A percentile compares a stretch with the other conserved stretches of the same genome.
Conservation (phyloP, 2,888 invertebrate species). For the Thera obeliscata region DNA sequence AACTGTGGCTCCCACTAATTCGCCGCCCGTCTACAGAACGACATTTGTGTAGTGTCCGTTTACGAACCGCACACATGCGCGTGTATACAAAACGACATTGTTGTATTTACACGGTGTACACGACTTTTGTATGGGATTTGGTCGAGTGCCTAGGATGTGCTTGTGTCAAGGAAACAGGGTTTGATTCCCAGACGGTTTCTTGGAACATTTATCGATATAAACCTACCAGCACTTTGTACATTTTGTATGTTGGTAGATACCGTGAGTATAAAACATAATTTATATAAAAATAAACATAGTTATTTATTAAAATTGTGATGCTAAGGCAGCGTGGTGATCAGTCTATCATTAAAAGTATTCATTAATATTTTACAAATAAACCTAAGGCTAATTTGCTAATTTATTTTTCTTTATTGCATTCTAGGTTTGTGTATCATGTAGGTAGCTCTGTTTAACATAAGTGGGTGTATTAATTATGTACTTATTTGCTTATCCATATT, state of each 20-base stretch:
- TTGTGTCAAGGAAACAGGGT: neutral
- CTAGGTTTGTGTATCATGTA: no score
- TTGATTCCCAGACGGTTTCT: neutral
- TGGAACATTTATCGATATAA: neutral
- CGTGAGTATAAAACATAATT: neutral
- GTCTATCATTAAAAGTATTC: constrained; percentile 2
- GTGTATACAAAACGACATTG: no score
- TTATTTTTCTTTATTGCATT: no score
- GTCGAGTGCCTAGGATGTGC: no score
- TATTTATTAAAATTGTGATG: constrained; percentile 8
- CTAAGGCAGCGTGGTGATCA: neutral
- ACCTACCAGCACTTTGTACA: neutral
- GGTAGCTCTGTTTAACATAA: neutral
- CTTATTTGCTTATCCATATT: neutral
- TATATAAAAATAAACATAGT: neutral
- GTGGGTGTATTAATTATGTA: neutral
- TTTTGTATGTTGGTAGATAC: neutral
- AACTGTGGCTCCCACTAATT: no score
- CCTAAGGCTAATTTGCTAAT: neutral
- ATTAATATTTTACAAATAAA: neutral
- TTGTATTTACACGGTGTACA: no score
- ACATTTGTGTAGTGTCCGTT: no score
- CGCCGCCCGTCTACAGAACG: no score
- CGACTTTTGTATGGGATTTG: no score
- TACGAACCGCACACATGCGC: no score